A percentile compares a stretch with the other conserved stretches of the same genome.
Conservation (phyloP, 2,888 invertebrate species). For the Ligdia adustata region DNA sequence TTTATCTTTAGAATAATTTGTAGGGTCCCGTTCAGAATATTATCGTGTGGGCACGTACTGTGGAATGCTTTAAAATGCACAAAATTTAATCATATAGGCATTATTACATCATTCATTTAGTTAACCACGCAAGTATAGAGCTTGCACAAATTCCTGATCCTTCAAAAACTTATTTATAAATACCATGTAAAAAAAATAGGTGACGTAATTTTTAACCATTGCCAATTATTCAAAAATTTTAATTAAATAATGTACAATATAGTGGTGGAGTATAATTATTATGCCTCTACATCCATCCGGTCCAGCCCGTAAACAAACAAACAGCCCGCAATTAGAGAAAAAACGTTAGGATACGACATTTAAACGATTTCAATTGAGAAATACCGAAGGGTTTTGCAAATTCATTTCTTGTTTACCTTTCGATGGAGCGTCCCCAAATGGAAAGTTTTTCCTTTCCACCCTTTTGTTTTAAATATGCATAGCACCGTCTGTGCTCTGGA, state of each 20-base stretch:
- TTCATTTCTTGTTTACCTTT: constrained; percentile 22
- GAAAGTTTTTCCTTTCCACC: constrained; percentile 31
- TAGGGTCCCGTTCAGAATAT: constrained; percentile 28
- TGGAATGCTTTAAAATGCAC: too few relatives aligned
- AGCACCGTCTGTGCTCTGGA: constrained; percentile 58
- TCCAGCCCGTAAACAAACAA: neutral
- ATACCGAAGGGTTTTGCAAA: constrained; percentile 8
- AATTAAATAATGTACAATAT: too few relatives aligned
- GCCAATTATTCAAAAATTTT: too few relatives aligned
- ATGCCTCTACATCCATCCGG: too few relatives aligned
- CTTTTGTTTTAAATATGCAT: constrained; percentile 76
- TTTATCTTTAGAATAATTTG: constrained; percentile 73
- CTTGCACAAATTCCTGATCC: too few relatives aligned
- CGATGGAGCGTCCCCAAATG: constrained; percentile 18
- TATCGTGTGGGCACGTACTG: constrained; percentile 14
- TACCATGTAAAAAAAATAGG: too few relatives aligned
- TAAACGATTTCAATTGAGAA: constrained; percentile 21
- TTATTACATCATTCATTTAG: too few relatives aligned
- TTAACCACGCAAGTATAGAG: too few relatives aligned
- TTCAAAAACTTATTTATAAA: too few relatives aligned
- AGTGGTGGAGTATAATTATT: too few relatives aligned
- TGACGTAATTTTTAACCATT: too few relatives aligned
- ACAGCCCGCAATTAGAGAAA: neutral
- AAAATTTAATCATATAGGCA: too few relatives aligned
- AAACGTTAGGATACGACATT: neutral